A percentile compares a stretch with the other conserved stretches of the same genome.
phyloP scores from a whole-genome alignment of 64 coral and sea anemone species.

The Dendronephthya gigantea region DNA sequence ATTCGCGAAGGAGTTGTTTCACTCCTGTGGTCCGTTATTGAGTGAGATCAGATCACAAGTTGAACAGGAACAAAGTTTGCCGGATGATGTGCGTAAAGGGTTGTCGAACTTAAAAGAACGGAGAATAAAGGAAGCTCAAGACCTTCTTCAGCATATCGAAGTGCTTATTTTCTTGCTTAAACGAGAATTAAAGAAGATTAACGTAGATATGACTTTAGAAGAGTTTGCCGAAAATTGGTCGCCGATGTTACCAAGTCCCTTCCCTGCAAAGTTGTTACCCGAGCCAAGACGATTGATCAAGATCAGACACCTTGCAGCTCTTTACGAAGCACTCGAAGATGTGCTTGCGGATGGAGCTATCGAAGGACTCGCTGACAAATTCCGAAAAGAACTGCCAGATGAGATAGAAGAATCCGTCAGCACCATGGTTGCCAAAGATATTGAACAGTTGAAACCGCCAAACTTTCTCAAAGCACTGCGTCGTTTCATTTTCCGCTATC shows the following conservation, averaged over 20 bases:
- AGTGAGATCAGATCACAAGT: slow-evolving; percentile 42
- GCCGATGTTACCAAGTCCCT: slow-evolving; percentile 16
- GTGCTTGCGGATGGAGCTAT: slow-evolving; percentile 40
- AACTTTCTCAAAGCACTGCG: slow-evolving; percentile 38
- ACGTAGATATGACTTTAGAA: slow-evolving; percentile 22
- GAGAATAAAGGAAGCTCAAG: slow-evolving; percentile 41
- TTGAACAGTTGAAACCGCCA: neutral
- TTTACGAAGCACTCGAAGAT: slow-evolving; percentile 57
- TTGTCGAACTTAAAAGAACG: slow-evolving; percentile 40
- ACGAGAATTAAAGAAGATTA: neutral
- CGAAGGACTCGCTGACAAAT: slow-evolving; percentile 45
- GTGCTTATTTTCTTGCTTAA: slow-evolving; percentile 53
- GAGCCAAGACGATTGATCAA: slow-evolving; percentile 16
- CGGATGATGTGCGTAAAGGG: slow-evolving; percentile 18
- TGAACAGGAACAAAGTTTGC: slow-evolving; percentile 30
- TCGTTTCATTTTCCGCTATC: slow-evolving; percentile 73
- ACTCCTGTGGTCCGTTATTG: slow-evolving; percentile 50
- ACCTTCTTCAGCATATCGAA: slow-evolving; percentile 52
- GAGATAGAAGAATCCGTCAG: neutral
- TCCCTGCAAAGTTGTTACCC: slow-evolving; percentile 32
- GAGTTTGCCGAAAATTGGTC: slow-evolving; percentile 36
- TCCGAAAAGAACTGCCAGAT: slow-evolving; percentile 7
- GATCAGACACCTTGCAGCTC: slow-evolving; percentile 40
- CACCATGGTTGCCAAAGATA: neutral
- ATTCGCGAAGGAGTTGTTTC: slow-evolving; percentile 63